Evolutionary conservation across 1,140 invertebrate genomes (phyloP), one percentile per base, ranked within the genome.

Genomic region (Oncopodura yosiiana): DNA sequence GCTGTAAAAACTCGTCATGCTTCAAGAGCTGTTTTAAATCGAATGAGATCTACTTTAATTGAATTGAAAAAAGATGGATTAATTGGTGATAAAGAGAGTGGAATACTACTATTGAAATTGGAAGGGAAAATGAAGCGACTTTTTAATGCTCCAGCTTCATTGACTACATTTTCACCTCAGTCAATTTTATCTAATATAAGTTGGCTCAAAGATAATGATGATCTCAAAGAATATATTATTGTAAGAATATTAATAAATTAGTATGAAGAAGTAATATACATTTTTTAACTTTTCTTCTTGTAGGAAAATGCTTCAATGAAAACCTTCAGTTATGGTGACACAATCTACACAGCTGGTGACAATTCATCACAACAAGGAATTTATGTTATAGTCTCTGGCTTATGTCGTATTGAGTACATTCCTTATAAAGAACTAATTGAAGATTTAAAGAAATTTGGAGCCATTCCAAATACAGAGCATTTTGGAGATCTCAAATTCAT

Each of bases 1-100:
- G 70, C 71, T 5, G 70, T 74, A 5, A 74, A 75, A 60, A 74
- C 73, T 3, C 62, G 72, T 3, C 73, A 74, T 32, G 73, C 73
- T 9, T 69, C 69, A 43, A 61, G 73, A 41, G 66, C 67, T 50
- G 69, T 74, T 8, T 63, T 75, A 3, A 75, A 75, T 58, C 68
- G 69, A 27, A 62, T 73, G 49, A 56, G 67, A 38, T 67, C 71
- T n/a, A 65, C 64, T 19, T 60, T 73, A 16, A 57, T 64, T 27
- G 66, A 71, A 46, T 60, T 74, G 6, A 59, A 67, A 23, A 65
- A 67, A 50, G 70, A 73, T 49, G 73, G 62, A 9, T 41, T 64
- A 6, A 14, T 64, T 6, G 62, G 61, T 23, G 62, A 61, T 24
- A 64, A 61, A 32, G 62, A 61, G 39, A 53, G 45, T 36, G 36